These are phyloP conservation scores for Forbesichthys papilliferus DNA, from an alignment of 2,113 vertebrate species.

Conservation along the genomic window DNA sequence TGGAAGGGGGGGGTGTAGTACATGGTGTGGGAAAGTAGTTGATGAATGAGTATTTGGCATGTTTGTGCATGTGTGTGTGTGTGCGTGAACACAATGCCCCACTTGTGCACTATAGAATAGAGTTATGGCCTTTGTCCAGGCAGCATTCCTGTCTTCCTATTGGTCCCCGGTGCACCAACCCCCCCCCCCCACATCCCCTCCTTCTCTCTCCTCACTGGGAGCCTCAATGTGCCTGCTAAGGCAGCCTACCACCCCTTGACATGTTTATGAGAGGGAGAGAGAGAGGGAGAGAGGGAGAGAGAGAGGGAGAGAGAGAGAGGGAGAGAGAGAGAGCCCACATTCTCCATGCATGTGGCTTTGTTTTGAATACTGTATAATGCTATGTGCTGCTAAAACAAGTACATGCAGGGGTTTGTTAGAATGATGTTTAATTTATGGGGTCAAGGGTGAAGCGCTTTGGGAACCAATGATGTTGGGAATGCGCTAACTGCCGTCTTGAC, in stretches of 20 bases:
- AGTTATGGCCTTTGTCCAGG: constrained; percentile 76
- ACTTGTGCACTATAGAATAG: constrained; percentile 74
- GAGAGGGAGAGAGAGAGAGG: constrained; percentile 5
- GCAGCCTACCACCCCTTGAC: constrained; percentile 39
- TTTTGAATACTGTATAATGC: neutral
- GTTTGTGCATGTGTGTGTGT: constrained; percentile 44
- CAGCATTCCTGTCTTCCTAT: constrained; percentile 70
- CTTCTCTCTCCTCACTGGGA: constrained; percentile 12
- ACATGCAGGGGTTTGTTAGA: too few species aligned
- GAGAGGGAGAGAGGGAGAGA: neutral
- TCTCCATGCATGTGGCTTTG: constrained; percentile 9
- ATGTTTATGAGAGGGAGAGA: neutral
- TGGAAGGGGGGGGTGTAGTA: constrained; percentile 56
- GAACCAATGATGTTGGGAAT: too few species aligned
- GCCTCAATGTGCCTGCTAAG: constrained; percentile 7
- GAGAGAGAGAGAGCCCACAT: neutral
- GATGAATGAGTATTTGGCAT: constrained; percentile 70
- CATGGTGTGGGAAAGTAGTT: constrained; percentile 67
- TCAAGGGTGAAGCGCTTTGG: too few species aligned
- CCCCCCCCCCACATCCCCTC: neutral
- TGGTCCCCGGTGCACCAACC: constrained; percentile 65
- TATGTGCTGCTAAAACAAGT: too few species aligned
- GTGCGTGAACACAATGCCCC: constrained; percentile 70
- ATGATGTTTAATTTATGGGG: too few species aligned
- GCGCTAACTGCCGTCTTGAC: too few species aligned